phyloP scores from a whole-genome alignment of 2,113 vertebrate genomes.

The Acrocephalus arundinaceus region DNA sequence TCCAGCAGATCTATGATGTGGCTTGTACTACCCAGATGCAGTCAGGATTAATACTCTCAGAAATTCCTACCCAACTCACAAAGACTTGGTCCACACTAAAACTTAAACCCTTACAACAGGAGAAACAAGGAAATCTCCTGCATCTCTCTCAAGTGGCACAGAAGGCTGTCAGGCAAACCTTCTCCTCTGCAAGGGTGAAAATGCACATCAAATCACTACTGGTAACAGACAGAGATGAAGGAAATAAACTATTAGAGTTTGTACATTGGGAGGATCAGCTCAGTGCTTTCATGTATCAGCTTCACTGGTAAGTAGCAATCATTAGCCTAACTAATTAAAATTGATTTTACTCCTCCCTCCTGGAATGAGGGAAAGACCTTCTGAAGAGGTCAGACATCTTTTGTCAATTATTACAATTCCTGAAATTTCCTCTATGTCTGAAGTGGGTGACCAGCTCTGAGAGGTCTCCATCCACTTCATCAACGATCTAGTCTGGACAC shows the following conservation, averaged over 20 bases:
- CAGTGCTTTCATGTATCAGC: neutral
- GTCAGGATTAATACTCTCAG: neutral
- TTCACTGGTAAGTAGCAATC: neutral
- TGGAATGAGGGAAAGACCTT: neutral
- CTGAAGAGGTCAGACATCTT: neutral
- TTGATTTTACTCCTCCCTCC: neutral
- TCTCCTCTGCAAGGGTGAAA: neutral
- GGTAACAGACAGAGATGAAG: neutral
- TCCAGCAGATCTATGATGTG: neutral
- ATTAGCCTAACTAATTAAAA: neutral
- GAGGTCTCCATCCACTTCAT: neutral
- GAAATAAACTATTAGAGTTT: neutral
- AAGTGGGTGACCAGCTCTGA: neutral
- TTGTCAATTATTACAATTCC: neutral
- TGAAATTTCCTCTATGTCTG: neutral
- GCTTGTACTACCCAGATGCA: neutral
- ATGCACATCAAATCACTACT: neutral
- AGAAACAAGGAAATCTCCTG: neutral
- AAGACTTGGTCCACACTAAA: neutral
- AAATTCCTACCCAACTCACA: neutral
- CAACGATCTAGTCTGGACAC: rapidly evolving
- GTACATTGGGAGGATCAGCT: neutral
- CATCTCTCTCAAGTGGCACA: neutral
- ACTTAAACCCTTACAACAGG: neutral
- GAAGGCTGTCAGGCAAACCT: neutral